A percentile compares a stretch with the other conserved stretches of the same genome.
Evolutionary conservation across 2,113 vertebrate species (phyloP).

Genomic region (Mesoclemmys tuberculata): DNA sequence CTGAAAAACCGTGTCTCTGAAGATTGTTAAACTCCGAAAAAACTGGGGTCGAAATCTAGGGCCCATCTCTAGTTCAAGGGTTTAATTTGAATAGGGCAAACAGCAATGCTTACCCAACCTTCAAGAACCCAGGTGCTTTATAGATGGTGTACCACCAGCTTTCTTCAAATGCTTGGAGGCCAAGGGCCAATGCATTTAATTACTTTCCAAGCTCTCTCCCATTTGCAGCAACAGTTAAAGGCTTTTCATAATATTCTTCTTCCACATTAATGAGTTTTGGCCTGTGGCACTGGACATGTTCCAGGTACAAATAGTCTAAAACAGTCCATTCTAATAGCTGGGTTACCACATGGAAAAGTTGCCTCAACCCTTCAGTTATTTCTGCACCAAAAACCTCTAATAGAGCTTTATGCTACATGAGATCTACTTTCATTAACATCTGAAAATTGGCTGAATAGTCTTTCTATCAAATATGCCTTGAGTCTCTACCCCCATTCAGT

Average conservation of each 20-base stretch:
- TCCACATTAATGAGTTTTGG: not conserved
- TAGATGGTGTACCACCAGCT: not conserved
- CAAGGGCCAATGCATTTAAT: not conserved
- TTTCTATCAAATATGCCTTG: not conserved
- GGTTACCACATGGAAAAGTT: not conserved
- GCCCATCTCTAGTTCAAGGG: not conserved
- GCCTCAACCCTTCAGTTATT: not conserved
- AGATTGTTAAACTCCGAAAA: not conserved
- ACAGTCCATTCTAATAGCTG: not conserved
- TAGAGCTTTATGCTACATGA: not conserved
- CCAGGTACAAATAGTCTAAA: not conserved
- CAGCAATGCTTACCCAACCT: not conserved
- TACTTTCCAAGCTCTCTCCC: not conserved
- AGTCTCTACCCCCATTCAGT: not conserved
- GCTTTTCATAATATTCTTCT: not conserved
- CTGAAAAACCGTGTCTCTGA: not conserved
- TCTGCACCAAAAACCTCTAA: constrained; percentile 44
- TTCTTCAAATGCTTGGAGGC: not conserved
- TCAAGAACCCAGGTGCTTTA: not conserved
- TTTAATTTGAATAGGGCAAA: not conserved
- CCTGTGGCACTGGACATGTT: not conserved
- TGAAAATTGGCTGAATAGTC: not conserved
- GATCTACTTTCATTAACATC: not conserved
- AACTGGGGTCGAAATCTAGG: not conserved
- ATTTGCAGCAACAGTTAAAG: not conserved